Base-by-base conservation (phyloP, 2,888 invertebrate species). In the Tinea trinotella region DNA sequence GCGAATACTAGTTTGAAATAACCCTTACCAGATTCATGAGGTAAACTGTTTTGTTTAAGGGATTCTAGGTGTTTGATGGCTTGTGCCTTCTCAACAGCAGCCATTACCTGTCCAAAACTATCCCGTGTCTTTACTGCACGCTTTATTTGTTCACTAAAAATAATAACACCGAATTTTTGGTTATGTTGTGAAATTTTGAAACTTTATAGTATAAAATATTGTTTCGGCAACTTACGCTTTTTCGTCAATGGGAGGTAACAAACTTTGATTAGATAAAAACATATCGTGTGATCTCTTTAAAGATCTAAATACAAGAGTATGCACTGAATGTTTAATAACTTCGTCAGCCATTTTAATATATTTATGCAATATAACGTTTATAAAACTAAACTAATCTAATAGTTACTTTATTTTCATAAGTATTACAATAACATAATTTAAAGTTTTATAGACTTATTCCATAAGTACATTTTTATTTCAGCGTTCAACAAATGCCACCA, bases 231-330 rank as follows among this genome's bases (percentile, higher is more conserved):
- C 91, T 89, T 88, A 96, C 95, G 95, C 91, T 71, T 89, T 89
- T 54, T 94, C 92, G 74, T 98, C 96, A 40, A 92, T 88, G 53
- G 94, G 91, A 3, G 98, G 97, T 54, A 97, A 80, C 58, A 90
- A 82, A 18, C 94, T 93, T 71, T 98, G 97, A 73, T 98, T 97
- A 10, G 94, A 91, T 49, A 98, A 86, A 76, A 99, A 99, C 93
- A 98, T 94, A 77, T 99, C 99, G 74, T 99, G 98, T 0, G 98
- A 97, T 67, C 99, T 88, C 77, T 99, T 99, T 59, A 99, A 77
- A 5, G 98, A 99, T 61, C 99, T 90, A 74, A 99, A 99, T 59
- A 99, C 97, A 59, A 98, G 83, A 0, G 98, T 98, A 73, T 98
- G 98, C 0, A 98, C 97, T 3, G 98, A 98, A 81, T 98, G 98